Percentiles rank a stretch among this genome's conserved stretches.
phyloP scores from a whole-genome alignment of 2,797 vertebrate species.

The Melanotaenia pygmaea region DNA sequence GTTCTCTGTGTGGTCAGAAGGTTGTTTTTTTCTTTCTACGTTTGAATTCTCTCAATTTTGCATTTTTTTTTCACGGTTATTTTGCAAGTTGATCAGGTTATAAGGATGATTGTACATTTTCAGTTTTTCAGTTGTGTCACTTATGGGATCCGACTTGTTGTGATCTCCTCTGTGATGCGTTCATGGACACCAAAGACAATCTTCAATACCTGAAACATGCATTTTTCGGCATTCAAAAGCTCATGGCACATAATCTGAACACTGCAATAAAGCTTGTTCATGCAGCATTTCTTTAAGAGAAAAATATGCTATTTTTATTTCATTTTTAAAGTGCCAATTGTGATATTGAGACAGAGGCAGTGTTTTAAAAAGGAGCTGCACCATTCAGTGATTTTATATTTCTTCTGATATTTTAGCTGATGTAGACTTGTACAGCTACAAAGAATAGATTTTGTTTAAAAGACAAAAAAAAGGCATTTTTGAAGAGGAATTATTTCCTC shows the following conservation, averaged over 20 bases:
- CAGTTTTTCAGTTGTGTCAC: background rate
- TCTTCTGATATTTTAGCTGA: background rate
- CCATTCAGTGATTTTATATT: background rate
- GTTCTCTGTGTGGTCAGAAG: slow-evolving; percentile 14
- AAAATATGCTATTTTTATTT: background rate
- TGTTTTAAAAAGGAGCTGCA: background rate
- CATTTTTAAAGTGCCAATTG: slow-evolving; percentile 3
- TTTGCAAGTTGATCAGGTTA: background rate
- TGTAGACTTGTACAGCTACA: slow-evolving; percentile 1
- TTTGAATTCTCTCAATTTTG: slow-evolving; percentile 16
- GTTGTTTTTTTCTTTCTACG: slow-evolving; percentile 4
- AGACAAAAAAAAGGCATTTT: background rate
- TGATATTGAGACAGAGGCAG: background rate
- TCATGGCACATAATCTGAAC: background rate
- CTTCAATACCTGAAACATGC: slow-evolving; percentile 9
- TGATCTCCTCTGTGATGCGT: slow-evolving; percentile 9
- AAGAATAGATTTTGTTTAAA: slow-evolving; percentile 1
- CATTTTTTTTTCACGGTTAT: slow-evolving; percentile 4
- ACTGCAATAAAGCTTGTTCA: slow-evolving; percentile 4
- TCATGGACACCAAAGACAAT: slow-evolving; percentile 62
- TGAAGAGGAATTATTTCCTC: slow-evolving; percentile 25
- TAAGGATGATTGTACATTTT: slow-evolving; percentile 1
- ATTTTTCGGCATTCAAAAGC: slow-evolving; percentile 5
- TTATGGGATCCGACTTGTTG: background rate
- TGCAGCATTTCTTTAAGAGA: background rate